Percentiles rank a stretch among this genome's conserved stretches.
Conservation (phyloP, 2,888 invertebrate genomes). For the Asteroscopus sphinx region DNA sequence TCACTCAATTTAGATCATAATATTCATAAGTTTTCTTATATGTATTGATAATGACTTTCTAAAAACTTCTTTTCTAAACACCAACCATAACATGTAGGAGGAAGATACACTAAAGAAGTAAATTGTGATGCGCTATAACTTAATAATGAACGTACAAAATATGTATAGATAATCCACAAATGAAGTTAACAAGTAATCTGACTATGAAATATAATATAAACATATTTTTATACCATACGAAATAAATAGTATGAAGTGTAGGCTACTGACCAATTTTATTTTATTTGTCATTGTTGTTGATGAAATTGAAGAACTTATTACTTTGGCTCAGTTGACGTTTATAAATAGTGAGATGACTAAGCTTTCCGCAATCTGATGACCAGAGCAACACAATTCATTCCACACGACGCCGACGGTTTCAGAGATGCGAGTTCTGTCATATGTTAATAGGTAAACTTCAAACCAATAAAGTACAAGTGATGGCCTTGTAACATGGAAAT, state of each 20-base stretch:
- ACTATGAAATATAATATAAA: conserved; percentile 67
- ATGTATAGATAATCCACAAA: conserved; percentile 80
- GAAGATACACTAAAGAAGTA: conserved; percentile 73
- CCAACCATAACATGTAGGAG: conserved; percentile 71
- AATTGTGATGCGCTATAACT: conserved; percentile 82
- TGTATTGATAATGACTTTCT: conserved; percentile 50
- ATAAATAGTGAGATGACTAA: conserved; percentile 74
- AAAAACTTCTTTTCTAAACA: conserved; percentile 56
- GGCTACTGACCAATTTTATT: conserved; percentile 78
- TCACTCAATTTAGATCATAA: conserved; percentile 67
- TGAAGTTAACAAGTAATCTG: conserved; percentile 71
- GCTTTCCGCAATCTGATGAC: conserved; percentile 76
- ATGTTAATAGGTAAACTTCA: conserved; percentile 68
- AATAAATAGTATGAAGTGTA: conserved; percentile 78
- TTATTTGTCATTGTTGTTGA: conserved; percentile 67
- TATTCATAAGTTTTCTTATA: conserved; percentile 55
- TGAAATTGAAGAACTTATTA: conserved; percentile 57
- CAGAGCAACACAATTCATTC: conserved; percentile 80
- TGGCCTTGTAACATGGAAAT: conserved; percentile 81
- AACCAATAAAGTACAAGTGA: conserved; percentile 85
- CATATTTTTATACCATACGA: conserved; percentile 86
- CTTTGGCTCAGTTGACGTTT: conserved; percentile 64
- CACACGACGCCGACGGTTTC: conserved; percentile 72
- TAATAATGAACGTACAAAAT: conserved; percentile 87
- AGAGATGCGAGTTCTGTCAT: conserved; percentile 64